Evolutionary conservation across 2,888 invertebrate species (phyloP).

Genomic region (Eutolmus rufibarbis): DNA sequence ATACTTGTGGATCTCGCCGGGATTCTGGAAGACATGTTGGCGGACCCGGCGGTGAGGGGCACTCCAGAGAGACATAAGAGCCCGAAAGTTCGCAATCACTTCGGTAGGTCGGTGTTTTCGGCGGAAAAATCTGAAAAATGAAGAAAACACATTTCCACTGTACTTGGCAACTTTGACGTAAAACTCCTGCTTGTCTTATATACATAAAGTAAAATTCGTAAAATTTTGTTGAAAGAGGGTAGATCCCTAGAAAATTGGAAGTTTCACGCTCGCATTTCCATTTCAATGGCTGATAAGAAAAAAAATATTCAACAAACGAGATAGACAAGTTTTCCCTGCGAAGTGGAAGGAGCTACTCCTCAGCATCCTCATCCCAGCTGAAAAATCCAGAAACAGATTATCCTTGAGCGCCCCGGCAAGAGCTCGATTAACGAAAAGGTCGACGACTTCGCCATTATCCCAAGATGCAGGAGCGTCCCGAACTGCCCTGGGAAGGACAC

Average conservation of each 20-base stretch:
- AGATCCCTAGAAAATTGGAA: conserved; percentile 10
- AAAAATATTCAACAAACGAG: not conserved
- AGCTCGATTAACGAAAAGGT: not conserved
- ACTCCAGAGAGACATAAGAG: conserved; percentile 56
- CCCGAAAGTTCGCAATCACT: conserved; percentile 55
- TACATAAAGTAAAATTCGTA: not conserved
- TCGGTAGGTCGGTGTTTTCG: conserved; percentile 53
- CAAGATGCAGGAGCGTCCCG: not conserved
- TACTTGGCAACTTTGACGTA: not conserved
- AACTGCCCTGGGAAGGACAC: not conserved
- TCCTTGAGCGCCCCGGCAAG: not conserved
- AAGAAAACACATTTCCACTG: conserved; percentile 31
- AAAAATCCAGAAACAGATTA: not conserved
- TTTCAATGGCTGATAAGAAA: conserved; percentile 6
- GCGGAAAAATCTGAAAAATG: conserved; percentile 53
- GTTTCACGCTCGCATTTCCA: conserved; percentile 10
- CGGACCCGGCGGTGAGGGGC: conserved; percentile 56
- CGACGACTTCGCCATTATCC: not conserved
- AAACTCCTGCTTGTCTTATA: not conserved
- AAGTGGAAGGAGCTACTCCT: not conserved
- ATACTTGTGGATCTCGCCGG: conserved; percentile 55
- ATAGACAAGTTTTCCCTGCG: not conserved
- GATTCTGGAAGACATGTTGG: conserved; percentile 55
- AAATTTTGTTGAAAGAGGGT: not conserved
- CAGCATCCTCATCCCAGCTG: not conserved